Percentiles rank a stretch among this genome's conserved stretches.
phyloP scores from a whole-genome alignment of 2,888 invertebrate genomes.

The Drosophila melanosoma region DNA sequence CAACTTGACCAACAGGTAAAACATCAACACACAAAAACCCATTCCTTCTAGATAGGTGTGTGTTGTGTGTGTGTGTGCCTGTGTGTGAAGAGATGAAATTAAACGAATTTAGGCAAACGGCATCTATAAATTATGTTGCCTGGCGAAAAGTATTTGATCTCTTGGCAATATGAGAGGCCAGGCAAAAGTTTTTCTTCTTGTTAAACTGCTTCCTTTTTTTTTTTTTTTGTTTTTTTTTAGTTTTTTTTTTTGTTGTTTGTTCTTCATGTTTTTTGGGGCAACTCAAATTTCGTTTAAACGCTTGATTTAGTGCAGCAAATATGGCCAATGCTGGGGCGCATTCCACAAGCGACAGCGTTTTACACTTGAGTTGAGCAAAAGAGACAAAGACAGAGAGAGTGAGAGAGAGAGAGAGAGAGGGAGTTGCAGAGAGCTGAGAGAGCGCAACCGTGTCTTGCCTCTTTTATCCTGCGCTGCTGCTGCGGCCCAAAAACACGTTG shows the following conservation, averaged over 20 bases:
- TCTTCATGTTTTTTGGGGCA: constrained; percentile 47
- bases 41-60: constrained; percentile 20
- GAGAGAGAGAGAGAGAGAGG: constrained; percentile 1
- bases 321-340: constrained; percentile 72
- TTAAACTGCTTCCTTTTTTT: constrained; percentile 1
- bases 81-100: constrained; percentile 66
- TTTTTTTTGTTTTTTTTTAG: constrained; percentile 25
- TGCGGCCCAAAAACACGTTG: constrained; percentile 71
- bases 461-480: constrained; percentile 45
- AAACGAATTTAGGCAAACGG: constrained; percentile 81
- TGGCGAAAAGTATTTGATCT: constrained; percentile 62
- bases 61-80: constrained; percentile 7
- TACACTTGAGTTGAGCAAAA: constrained; percentile 67
- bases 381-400: background rate
- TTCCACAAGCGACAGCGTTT: constrained; percentile 77
- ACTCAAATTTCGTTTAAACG: constrained; percentile 80
- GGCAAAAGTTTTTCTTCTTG: constrained; percentile 15
- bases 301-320: constrained; percentile 79
- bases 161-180: constrained; percentile 47
- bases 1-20: constrained; percentile 49
- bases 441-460: constrained; percentile 33
- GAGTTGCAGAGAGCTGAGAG: background rate
- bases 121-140: constrained; percentile 77
- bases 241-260: constrained; percentile 27
- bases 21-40: constrained; percentile 24